Percentiles rank a stretch among this genome's conserved stretches.
These are phyloP conservation scores for Oscheius sp. DNA, from an alignment of 2,888 invertebrate species.

Conservation along the genomic window DNA sequence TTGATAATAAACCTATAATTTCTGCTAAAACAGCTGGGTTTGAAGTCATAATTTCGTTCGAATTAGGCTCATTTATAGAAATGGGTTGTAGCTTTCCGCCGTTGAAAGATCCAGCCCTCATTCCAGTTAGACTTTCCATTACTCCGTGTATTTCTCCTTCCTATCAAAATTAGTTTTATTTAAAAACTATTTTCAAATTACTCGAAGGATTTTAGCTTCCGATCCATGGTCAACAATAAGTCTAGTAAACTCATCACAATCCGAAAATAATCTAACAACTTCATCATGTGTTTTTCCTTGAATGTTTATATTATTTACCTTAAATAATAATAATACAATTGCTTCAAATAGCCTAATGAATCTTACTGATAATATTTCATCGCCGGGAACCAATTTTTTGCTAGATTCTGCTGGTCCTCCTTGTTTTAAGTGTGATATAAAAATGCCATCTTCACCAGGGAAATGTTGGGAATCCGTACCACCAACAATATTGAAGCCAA, in stretches of 20 bases:
- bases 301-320: slow-evolving; percentile 6
- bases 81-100: no score
- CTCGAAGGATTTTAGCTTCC: slow-evolving; percentile 7
- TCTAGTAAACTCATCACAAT: background rate
- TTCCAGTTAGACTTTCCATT: background rate
- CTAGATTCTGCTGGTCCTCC: background rate
- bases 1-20: no score
- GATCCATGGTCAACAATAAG: slow-evolving; percentile 16
- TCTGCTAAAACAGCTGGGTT: no score
- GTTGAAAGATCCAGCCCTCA: no score
- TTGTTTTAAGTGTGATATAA: slow-evolving; percentile 11
- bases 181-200: no score
- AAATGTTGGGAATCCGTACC: slow-evolving; percentile 18
- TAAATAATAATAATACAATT: background rate
- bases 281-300: slow-evolving; percentile 23
- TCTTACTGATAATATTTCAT: slow-evolving; percentile 13
- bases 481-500: slow-evolving; percentile 9
- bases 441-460: slow-evolving; percentile 6
- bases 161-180: background rate
- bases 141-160: background rate
- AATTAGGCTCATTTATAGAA: no score
- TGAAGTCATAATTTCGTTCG: no score
- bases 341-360: background rate
- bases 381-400: background rate
- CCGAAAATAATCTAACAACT: slow-evolving; percentile 8